phyloP scores from a whole-genome alignment of 2,113 vertebrate species.

The Oryzias woworae region DNA sequence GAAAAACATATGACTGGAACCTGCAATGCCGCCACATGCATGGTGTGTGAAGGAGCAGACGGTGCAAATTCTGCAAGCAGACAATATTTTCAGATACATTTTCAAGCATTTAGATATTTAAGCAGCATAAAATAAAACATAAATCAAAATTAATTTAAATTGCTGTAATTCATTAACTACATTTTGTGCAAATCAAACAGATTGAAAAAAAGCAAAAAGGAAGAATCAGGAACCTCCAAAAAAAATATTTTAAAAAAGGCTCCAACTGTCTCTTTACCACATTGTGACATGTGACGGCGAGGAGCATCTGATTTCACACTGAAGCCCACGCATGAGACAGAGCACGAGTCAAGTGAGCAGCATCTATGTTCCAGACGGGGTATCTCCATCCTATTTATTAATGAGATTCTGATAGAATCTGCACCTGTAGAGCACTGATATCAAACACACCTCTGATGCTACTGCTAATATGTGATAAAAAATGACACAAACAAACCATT shows the following conservation, averaged over 20 bases:
- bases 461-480: background rate
- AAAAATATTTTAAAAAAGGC: background rate
- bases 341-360: conserved; percentile 59
- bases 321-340: conserved; percentile 38
- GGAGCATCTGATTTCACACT: conserved; percentile 55
- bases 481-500: background rate
- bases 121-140: too few species aligned
- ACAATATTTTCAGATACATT: too few species aligned
- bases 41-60: too few species aligned
- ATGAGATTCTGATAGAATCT: background rate
- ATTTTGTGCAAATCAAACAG: too few species aligned
- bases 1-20: too few species aligned
- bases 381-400: conserved; percentile 28
- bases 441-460: background rate
- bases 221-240: background rate
- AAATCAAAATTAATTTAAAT: too few species aligned
- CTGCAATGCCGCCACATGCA: too few species aligned
- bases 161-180: too few species aligned
- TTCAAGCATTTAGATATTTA: too few species aligned
- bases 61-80: too few species aligned
- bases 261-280: background rate
- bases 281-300: background rate
- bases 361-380: conserved; percentile 51
- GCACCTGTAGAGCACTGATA: too few species aligned
- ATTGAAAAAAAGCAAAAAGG: background rate